Conservation (phyloP, 2,888 invertebrate genomes). For the Girardia tigrina region DNA sequence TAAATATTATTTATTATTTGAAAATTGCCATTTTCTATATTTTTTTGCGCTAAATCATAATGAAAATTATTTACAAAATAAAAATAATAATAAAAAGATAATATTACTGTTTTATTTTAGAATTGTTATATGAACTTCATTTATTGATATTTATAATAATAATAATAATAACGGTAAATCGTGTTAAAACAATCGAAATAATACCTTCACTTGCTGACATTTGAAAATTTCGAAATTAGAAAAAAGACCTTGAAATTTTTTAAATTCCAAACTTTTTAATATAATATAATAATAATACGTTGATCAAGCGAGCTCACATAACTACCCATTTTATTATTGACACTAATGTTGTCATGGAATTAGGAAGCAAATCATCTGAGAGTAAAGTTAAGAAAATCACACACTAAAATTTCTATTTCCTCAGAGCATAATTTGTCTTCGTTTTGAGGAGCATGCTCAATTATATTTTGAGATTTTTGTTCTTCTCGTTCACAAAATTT, state of each 20-base stretch:
- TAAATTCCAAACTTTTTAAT: background rate
- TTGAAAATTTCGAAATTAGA: background rate
- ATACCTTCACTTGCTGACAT: constrained; percentile 13
- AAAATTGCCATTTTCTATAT: too few species aligned
- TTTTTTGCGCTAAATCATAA: too few species aligned
- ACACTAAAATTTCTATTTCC: background rate
- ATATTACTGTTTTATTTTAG: too few species aligned
- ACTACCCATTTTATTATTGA: background rate
- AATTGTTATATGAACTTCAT: too few species aligned
- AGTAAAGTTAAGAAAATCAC: constrained; percentile 5
- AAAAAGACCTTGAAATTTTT: background rate
- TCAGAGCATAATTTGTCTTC: constrained; percentile 10
- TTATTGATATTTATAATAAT: too few species aligned
- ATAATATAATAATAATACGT: background rate
- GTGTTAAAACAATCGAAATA: too few species aligned
- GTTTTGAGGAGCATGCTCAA: constrained; percentile 1
- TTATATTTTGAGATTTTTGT: background rate
- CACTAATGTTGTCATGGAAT: constrained; percentile 13
- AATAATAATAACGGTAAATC: too few species aligned
- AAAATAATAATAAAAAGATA: too few species aligned
- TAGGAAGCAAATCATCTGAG: constrained; percentile 8
- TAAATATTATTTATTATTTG: too few species aligned
- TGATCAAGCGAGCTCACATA: background rate
- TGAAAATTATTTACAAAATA: too few species aligned
- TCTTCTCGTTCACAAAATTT: too few species aligned